phyloP scores from a whole-genome alignment of 2,113 vertebrate genomes.

The Oriolus oriolus region DNA sequence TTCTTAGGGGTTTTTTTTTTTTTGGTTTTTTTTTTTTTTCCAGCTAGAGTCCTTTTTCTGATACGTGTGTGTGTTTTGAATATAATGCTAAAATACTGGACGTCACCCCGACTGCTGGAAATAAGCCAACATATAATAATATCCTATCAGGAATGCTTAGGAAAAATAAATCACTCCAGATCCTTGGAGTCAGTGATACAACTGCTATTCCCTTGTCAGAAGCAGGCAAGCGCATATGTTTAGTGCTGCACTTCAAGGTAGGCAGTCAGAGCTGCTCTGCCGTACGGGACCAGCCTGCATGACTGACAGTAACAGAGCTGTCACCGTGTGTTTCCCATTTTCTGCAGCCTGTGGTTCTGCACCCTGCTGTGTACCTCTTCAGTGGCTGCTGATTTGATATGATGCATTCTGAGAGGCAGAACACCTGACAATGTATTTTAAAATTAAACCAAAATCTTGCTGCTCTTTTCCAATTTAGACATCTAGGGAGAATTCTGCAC shows the following conservation, averaged over 20 bases:
- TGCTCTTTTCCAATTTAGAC: constrained; percentile 28
- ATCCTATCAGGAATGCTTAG: constrained; percentile 55
- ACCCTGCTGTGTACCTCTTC: background rate
- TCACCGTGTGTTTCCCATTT: background rate
- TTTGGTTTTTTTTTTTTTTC: background rate
- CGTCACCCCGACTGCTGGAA: constrained; percentile 36
- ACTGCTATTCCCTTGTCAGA: constrained; percentile 47
- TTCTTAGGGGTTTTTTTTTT: background rate
- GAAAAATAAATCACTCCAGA: constrained; percentile 58
- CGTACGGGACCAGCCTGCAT: background rate
- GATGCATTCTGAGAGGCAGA: constrained; percentile 37
- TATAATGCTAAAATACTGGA: constrained; percentile 51
- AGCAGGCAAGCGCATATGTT: constrained; percentile 51
- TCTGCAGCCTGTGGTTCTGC: background rate
- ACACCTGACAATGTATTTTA: constrained; percentile 26
- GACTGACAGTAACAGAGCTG: constrained; percentile 18
- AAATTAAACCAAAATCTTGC: constrained; percentile 15
- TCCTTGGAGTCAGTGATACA: constrained; percentile 22
- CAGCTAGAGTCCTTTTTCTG: constrained; percentile 19
- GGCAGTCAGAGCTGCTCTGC: constrained; percentile 4
- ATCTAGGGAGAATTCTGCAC: background rate
- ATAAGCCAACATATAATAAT: constrained; percentile 49
- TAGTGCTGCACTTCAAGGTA: constrained; percentile 48
- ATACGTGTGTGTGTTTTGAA: constrained; percentile 31
- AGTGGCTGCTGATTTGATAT: constrained; percentile 13